Evolutionary conservation across 2,113 vertebrate species (phyloP).

Genomic region (Salvelinus sp.): DNA sequence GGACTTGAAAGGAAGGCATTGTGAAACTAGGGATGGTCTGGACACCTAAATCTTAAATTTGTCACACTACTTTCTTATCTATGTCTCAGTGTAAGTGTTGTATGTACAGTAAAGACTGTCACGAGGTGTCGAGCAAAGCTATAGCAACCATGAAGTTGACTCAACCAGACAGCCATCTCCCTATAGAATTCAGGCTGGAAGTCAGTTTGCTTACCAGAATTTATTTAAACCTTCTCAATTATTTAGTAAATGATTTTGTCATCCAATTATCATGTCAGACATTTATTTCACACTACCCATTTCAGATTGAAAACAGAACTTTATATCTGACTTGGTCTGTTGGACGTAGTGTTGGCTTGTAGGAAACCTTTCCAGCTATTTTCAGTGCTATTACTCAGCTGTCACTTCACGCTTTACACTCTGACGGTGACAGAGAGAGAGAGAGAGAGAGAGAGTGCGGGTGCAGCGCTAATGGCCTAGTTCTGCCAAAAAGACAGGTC

Average conservation of each 20-base stretch:
- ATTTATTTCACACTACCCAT: constrained; percentile 22
- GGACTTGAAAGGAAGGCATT: no score
- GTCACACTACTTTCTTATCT: constrained; percentile 7
- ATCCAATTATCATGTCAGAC: constrained; percentile 47
- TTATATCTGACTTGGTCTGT: constrained; percentile 32
- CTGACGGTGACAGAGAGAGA: constrained; percentile 47
- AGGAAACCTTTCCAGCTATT: constrained; percentile 67
- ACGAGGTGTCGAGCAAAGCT: not conserved
- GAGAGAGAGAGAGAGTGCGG: no score
- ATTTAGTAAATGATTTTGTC: constrained; percentile 51
- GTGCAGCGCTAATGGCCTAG: constrained; percentile 48
- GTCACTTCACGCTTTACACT: constrained; percentile 72
- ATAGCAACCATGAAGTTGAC: not conserved
- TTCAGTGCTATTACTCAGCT: constrained; percentile 73
- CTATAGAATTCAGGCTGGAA: not conserved
- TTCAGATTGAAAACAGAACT: constrained; percentile 21
- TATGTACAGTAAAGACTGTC: constrained; percentile 15
- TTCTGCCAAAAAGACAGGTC: constrained; percentile 33
- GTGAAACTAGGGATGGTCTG: no score
- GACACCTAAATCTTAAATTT: no score
- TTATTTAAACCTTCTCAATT: constrained; percentile 31
- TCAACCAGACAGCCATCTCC: not conserved
- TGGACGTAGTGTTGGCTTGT: constrained; percentile 25
- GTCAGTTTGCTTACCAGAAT: not conserved
- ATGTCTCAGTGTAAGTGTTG: constrained; percentile 13